Percentiles rank a stretch among this genome's conserved stretches.
Conservation (phyloP, 2,113 vertebrate species). For the Zosterops japonicus region DNA sequence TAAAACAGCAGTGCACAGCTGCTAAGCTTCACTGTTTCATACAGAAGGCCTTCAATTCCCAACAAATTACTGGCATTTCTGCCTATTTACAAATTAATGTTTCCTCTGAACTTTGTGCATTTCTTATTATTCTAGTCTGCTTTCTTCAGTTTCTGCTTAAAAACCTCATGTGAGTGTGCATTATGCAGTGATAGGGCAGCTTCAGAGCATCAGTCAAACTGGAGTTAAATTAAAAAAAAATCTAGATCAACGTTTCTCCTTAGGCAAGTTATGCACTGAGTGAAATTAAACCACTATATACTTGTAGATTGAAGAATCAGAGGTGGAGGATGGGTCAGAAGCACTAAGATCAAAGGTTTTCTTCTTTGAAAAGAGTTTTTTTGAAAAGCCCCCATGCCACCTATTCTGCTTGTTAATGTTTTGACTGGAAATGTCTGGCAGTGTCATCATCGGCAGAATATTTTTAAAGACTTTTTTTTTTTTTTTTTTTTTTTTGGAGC, state of each 20-base stretch:
- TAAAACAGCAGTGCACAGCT: conserved; percentile 70
- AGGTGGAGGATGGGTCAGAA: conserved; percentile 81
- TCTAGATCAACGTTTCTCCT: conserved; percentile 82
- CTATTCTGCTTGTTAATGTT: conserved; percentile 80
- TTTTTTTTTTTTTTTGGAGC: neutral
- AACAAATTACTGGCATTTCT: conserved; percentile 71
- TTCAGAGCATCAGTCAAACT: conserved; percentile 77
- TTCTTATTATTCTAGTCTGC: conserved; percentile 69
- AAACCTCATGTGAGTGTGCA: conserved; percentile 47
- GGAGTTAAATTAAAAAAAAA: conserved; percentile 75
- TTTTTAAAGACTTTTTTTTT: conserved; percentile 68
- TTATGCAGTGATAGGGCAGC: conserved; percentile 44
- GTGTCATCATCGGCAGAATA: conserved; percentile 71
- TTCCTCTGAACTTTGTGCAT: conserved; percentile 58
- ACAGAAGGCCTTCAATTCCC: conserved; percentile 72
- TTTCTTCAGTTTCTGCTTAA: conserved; percentile 64
- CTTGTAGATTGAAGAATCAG: conserved; percentile 77
- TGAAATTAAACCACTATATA: conserved; percentile 79
- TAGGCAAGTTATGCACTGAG: conserved; percentile 80
- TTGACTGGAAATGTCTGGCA: conserved; percentile 75
- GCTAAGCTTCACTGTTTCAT: conserved; percentile 64
- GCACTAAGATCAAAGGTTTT: conserved; percentile 80
- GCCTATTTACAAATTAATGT: conserved; percentile 76
- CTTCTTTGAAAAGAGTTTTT: conserved; percentile 78
- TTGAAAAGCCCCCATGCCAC: conserved; percentile 77